Evolutionary conservation across 1,140 invertebrate genomes (phyloP), one percentile per base, ranked within the genome.

Genomic region (Tribolium castaneum): DNA sequence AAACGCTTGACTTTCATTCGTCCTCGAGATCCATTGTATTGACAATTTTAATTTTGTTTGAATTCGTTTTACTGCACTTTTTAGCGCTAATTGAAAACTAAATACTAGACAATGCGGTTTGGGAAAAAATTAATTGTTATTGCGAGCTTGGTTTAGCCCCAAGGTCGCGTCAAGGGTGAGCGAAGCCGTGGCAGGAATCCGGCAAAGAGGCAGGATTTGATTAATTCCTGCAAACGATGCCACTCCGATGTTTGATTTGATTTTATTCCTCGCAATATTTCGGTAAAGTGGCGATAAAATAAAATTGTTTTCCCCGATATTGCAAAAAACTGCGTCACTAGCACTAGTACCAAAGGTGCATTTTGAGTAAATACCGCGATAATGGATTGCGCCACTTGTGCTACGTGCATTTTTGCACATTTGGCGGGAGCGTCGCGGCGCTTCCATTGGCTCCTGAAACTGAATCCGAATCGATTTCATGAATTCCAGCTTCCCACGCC

Each of bases 391-490:
- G 3, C 56, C 56, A 16, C 56, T 14, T 62, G 9, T 22, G 22
- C 25, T 66, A 34, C 59, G 30, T 66, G 59, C 59, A 66, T 10
- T n/a, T 35, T 66, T 12, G 59, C 59, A 59, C 59, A 13, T 66
- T 66, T 66, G 59, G 59, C 59, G 59, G 59, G 59, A 66, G 59
- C 30, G 59, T n/a, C 25, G 9, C 59, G 2, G 25, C 59, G 25
- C 30, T 12, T 10, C 7, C 51, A 66, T 35, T 66, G 25, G 59
- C 59, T 66, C 59, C 59, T 66, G 59, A 66, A 66, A 66, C 59
- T 66, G 59, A 66, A 66, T 66, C 25, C 59, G 59, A 66, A 66
- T 66, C 59, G 59, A 66, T 66, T 66, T 66, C 59, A 66, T 19
- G 16, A 59, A 30, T 66, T 66, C 34, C 59, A 66, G 59, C 59